phyloP scores from a whole-genome alignment of 2,888 invertebrate species.

The Spicauda simplicius region DNA sequence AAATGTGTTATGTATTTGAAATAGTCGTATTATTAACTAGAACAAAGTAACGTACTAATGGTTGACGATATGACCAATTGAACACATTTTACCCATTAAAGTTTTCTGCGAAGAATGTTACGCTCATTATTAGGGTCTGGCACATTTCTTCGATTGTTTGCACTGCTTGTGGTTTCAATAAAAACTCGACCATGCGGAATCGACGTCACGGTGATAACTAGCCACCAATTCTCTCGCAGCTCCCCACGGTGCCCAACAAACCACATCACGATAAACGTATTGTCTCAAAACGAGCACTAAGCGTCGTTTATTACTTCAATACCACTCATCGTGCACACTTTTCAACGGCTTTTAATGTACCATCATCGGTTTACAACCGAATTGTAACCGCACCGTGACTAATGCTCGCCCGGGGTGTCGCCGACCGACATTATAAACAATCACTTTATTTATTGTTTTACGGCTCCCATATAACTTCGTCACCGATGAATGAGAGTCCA shows the following conservation, averaged over 20 bases:
- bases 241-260: constrained; percentile 55
- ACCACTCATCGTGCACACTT: constrained; percentile 52
- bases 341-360: constrained; percentile 41
- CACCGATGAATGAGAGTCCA: constrained; percentile 64
- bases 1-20: neutral
- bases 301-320: constrained; percentile 47
- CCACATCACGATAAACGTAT: constrained; percentile 50
- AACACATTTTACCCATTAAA: constrained; percentile 15
- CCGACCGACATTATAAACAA: constrained; percentile 75
- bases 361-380: constrained; percentile 63
- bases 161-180: constrained; percentile 32
- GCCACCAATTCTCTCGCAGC: constrained; percentile 45
- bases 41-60: neutral
- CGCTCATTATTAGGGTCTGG: constrained; percentile 13
- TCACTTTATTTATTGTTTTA: constrained; percentile 80
- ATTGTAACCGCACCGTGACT: constrained; percentile 58
- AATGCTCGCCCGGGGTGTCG: constrained; percentile 71
- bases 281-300: constrained; percentile 60
- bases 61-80: neutral
- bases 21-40: neutral
- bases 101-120: constrained; percentile 24
- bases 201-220: constrained; percentile 47
- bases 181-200: constrained; percentile 49
- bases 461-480: constrained; percentile 75
- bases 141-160: constrained; percentile 27